These are phyloP conservation scores for Drosophila ficusphila DNA, from an alignment of 1,140 invertebrate species.

Conservation along the genomic window DNA sequence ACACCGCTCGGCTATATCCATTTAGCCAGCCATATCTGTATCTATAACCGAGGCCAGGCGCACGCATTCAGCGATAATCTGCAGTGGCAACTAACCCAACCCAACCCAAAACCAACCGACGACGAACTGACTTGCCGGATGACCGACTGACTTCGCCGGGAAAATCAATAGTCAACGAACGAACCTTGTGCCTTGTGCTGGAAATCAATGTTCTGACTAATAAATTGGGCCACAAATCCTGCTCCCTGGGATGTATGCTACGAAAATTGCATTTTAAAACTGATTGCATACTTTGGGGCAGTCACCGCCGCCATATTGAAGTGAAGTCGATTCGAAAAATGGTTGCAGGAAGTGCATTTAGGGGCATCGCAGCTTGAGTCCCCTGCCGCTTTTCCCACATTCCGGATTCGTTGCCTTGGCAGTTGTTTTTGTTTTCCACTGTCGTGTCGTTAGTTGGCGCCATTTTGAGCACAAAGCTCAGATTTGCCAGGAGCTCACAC, in stretches of 20 bases:
- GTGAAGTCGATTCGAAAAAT: conserved; percentile 1
- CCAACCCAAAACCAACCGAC: background rate
- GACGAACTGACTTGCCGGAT: conserved; percentile 23
- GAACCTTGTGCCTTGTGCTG: background rate
- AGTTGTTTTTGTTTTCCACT: conserved; percentile 41
- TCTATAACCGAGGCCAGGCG: conserved; percentile 6
- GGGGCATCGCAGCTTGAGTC: conserved; percentile 18
- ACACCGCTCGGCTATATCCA: conserved; percentile 37
- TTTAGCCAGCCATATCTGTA: conserved; percentile 5
- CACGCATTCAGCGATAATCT: conserved; percentile 64
- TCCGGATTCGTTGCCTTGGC: conserved; percentile 7
- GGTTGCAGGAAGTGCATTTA: conserved; percentile 13
- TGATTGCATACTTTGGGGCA: conserved; percentile 33
- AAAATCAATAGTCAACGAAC: conserved; percentile 69
- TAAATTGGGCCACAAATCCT: conserved; percentile 14
- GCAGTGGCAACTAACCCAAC: conserved; percentile 24
- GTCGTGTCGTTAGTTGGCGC: conserved; percentile 61
- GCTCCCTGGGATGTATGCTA: conserved; percentile 6
- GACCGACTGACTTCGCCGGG: conserved; percentile 32
- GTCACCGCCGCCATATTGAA: conserved; percentile 23
- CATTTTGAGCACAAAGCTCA: conserved; percentile 66
- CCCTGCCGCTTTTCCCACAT: conserved; percentile 10
- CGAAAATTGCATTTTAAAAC: conserved; percentile 36
- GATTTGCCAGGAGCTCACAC: conserved; percentile 59
- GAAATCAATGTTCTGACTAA: conserved; percentile 61